Evolutionary conservation across 2,888 invertebrate genomes (phyloP).

Genomic region (Sericinus montela): DNA sequence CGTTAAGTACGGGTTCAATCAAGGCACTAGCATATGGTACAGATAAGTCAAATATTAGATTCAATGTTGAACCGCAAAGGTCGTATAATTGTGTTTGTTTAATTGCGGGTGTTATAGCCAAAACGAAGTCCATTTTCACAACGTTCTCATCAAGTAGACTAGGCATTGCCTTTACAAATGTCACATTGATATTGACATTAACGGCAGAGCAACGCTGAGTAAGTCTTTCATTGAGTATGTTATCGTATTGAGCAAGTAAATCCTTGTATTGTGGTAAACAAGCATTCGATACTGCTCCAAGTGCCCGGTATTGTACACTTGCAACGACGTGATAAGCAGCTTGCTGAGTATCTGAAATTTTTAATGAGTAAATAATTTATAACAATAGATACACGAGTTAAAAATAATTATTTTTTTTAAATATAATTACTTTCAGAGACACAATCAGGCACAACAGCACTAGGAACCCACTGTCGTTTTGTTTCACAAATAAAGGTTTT

Average conservation of each 20-base stretch:
- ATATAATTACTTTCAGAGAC: conserved; percentile 89
- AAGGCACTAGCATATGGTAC: conserved; percentile 95
- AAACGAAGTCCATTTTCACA: conserved; percentile 92
- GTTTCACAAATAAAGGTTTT: conserved; percentile 93
- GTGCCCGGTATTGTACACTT: conserved; percentile 91
- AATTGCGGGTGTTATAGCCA: conserved; percentile 92
- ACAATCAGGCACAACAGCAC: conserved; percentile 95
- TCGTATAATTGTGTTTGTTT: conserved; percentile 95
- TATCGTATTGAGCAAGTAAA: conserved; percentile 88
- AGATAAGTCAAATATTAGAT: conserved; percentile 94
- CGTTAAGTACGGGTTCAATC: conserved; percentile 92
- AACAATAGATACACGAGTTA: neutral
- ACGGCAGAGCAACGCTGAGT: conserved; percentile 96
- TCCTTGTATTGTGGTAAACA: conserved; percentile 93
- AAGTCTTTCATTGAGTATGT: conserved; percentile 87
- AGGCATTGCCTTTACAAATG: conserved; percentile 91
- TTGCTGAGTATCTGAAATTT: conserved; percentile 89
- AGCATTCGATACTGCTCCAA: conserved; percentile 91
- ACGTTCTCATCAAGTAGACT: conserved; percentile 90
- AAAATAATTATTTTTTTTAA: neutral
- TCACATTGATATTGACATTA: conserved; percentile 96
- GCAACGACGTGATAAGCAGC: conserved; percentile 96
- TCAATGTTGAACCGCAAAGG: conserved; percentile 95
- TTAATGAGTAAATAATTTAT: neutral
- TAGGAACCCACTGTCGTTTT: conserved; percentile 91